These are phyloP conservation scores for Dendronephthya gigantea DNA, from an alignment of 64 coral and sea anemone species.

Conservation along the genomic window DNA sequence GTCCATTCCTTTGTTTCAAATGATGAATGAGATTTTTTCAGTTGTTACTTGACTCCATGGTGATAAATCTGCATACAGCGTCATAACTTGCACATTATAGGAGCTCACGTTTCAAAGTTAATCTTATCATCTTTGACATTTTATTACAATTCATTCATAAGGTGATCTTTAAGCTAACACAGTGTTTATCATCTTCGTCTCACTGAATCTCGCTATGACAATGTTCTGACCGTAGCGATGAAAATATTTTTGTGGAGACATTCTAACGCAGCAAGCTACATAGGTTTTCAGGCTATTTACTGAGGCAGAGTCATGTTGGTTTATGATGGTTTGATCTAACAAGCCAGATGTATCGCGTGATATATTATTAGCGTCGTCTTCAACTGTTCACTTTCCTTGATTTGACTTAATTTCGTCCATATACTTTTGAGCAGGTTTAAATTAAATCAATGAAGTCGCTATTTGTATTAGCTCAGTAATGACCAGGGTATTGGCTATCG, in stretches of 20 bases:
- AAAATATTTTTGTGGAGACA: not conserved
- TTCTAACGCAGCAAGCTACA: not conserved
- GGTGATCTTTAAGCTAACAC: not conserved
- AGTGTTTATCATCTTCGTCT: not conserved
- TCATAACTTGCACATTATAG: too few relatives aligned
- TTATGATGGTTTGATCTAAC: not conserved
- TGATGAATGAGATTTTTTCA: too few relatives aligned
- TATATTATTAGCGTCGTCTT: not conserved
- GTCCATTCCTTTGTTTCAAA: too few relatives aligned
- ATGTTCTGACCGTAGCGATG: not conserved
- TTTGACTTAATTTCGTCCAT: not conserved
- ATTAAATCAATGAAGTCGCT: not conserved
- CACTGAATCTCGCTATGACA: not conserved
- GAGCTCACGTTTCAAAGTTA: not conserved
- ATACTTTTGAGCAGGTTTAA: not conserved
- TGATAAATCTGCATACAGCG: too few relatives aligned
- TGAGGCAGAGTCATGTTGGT: too few relatives aligned
- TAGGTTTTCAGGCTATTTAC: not conserved
- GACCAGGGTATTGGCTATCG: not conserved
- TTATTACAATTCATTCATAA: not conserved
- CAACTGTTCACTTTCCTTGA: not conserved
- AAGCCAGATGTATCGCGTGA: not conserved
- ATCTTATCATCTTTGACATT: not conserved
- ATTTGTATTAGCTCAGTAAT: not conserved
- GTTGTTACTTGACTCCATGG: not conserved